Conservation (phyloP, 2,888 invertebrate genomes). For the Aethes cnicana region DNA sequence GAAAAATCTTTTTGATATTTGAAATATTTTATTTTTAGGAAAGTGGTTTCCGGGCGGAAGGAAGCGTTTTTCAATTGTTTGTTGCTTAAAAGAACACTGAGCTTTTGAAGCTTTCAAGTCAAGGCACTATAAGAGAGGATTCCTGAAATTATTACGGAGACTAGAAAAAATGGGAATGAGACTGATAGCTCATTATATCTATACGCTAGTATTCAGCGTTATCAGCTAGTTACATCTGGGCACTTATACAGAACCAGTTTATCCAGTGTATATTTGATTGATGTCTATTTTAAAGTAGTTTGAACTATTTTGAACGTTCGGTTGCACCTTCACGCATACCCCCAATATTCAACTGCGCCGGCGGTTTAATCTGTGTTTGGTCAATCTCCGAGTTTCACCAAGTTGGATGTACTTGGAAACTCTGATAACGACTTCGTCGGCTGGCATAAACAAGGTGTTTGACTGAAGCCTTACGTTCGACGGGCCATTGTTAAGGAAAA, state of each 20-base stretch:
- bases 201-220: too few relatives aligned
- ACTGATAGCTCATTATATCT: too few relatives aligned
- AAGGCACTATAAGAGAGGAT: too few relatives aligned
- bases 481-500: not conserved
- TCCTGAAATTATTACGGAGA: too few relatives aligned
- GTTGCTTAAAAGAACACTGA: not conserved
- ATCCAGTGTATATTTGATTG: too few relatives aligned
- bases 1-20: too few relatives aligned
- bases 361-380: not conserved
- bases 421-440: conserved; percentile 3
- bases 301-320: not conserved
- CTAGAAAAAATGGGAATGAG: too few relatives aligned
- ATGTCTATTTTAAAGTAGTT: not conserved
- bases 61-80: not conserved
- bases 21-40: not conserved
- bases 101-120: too few relatives aligned
- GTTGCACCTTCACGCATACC: too few relatives aligned
- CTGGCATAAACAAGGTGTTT: not conserved
- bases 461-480: not conserved
- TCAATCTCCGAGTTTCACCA: not conserved
- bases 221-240: too few relatives aligned
- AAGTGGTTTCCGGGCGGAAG: not conserved
- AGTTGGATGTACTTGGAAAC: conserved; percentile 2
- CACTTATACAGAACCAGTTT: too few relatives aligned
- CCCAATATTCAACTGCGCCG: too few relatives aligned